Evolutionary conservation across 2,113 vertebrate genomes (phyloP).

Genomic region (Saccopteryx bilineata): DNA sequence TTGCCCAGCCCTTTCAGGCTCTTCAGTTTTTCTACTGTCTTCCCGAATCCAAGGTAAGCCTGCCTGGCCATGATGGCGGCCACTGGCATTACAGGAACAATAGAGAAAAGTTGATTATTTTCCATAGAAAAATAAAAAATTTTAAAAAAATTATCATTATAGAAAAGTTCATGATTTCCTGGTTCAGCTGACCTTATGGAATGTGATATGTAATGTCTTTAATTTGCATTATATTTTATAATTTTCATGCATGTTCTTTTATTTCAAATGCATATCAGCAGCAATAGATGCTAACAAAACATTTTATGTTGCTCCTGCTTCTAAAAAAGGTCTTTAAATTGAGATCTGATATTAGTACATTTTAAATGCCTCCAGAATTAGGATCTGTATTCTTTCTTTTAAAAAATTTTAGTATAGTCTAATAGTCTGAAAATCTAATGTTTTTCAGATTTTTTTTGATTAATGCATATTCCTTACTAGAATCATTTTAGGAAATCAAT

Average conservation of each 20-base stretch:
- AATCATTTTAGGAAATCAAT: constrained; percentile 43
- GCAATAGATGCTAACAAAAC: background rate
- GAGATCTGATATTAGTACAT: background rate
- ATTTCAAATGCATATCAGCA: background rate
- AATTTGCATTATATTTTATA: background rate
- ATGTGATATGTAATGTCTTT: background rate
- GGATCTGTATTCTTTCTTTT: background rate
- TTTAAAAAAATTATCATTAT: background rate
- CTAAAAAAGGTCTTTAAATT: constrained; percentile 11
- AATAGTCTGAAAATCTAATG: constrained; percentile 12
- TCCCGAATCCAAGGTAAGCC: too few species aligned
- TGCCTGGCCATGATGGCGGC: too few species aligned
- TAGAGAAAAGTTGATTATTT: background rate
- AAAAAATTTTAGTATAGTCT: background rate
- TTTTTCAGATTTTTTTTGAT: constrained; percentile 9
- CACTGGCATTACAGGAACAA: background rate
- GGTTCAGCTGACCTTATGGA: background rate
- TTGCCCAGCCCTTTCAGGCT: too few species aligned
- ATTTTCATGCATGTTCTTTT: constrained; percentile 27
- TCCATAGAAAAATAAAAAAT: background rate
- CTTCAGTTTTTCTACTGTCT: too few species aligned
- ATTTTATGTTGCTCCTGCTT: background rate
- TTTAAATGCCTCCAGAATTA: constrained; percentile 35
- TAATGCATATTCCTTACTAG: background rate
- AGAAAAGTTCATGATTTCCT: background rate